Evolutionary conservation across 2,888 invertebrate species (phyloP).

Genomic region (Schizaphis graminum): DNA sequence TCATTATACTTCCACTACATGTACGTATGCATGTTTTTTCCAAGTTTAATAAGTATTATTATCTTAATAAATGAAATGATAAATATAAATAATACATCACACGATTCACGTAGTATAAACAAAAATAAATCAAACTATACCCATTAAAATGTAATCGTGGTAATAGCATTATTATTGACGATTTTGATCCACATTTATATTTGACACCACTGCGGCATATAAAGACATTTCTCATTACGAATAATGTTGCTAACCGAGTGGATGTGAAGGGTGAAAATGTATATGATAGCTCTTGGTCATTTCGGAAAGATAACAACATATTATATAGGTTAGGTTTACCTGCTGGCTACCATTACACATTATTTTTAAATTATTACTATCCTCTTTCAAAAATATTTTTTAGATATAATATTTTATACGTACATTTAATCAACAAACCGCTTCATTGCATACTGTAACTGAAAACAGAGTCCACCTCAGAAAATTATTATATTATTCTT

Average conservation of each 20-base stretch:
- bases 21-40: not conserved
- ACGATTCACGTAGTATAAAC: not conserved
- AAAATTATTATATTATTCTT: slow-evolving; percentile 3
- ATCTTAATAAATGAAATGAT: not conserved
- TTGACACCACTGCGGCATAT: not conserved
- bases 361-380: slow-evolving; percentile 40
- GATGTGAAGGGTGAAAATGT: not conserved
- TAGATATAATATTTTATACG: slow-evolving; percentile 24
- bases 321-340: slow-evolving; percentile 8
- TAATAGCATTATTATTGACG: not conserved
- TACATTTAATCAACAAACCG: slow-evolving; percentile 10
- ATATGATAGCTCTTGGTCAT: not conserved
- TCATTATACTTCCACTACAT: not conserved
- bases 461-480: not conserved
- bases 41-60: not conserved
- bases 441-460: slow-evolving; percentile 4
- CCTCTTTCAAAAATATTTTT: slow-evolving; percentile 28
- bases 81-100: not conserved
- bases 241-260: not conserved
- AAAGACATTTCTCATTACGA: not conserved
- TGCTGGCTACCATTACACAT: not conserved
- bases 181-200: not conserved
- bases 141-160: not conserved
- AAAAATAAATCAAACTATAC: not conserved
- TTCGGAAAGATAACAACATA: not conserved